Evolutionary conservation across 2,113 vertebrate genomes (phyloP).

Genomic region (Desmodus rotundus): DNA sequence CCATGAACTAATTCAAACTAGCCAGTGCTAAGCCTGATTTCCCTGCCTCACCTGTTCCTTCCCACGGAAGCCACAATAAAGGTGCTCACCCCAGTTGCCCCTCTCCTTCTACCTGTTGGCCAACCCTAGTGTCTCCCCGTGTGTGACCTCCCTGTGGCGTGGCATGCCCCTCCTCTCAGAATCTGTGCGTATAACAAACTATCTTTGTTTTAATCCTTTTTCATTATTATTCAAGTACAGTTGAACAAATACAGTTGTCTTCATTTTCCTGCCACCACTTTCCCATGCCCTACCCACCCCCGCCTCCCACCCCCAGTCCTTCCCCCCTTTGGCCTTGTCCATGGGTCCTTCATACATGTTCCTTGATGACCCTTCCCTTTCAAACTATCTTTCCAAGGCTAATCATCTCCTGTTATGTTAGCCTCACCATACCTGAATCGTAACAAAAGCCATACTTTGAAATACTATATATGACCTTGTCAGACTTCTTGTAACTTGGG

Average conservation of each 20-base stretch:
- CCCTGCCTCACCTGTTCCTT: background rate
- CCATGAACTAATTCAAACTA: background rate
- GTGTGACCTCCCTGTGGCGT: no score
- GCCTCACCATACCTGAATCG: background rate
- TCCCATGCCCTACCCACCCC: no score
- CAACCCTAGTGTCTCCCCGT: fast-evolving
- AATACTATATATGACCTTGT: background rate
- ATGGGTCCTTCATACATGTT: no score
- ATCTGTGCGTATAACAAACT: background rate
- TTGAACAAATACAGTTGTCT: no score
- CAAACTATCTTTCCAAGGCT: background rate
- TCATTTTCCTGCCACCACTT: no score
- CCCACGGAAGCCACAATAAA: background rate
- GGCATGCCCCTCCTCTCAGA: background rate
- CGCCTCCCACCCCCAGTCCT: no score
- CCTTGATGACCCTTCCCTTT: no score
- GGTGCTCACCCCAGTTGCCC: background rate
- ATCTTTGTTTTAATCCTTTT: background rate
- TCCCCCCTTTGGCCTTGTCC: no score
- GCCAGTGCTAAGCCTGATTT: background rate
- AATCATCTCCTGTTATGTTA: background rate
- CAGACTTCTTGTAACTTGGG: background rate
- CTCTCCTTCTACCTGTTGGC: background rate
- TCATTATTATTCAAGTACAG: no score
- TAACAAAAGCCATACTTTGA: background rate